phyloP scores from a whole-genome alignment of 2,113 vertebrate genomes.

The Antechinus flavipes region DNA sequence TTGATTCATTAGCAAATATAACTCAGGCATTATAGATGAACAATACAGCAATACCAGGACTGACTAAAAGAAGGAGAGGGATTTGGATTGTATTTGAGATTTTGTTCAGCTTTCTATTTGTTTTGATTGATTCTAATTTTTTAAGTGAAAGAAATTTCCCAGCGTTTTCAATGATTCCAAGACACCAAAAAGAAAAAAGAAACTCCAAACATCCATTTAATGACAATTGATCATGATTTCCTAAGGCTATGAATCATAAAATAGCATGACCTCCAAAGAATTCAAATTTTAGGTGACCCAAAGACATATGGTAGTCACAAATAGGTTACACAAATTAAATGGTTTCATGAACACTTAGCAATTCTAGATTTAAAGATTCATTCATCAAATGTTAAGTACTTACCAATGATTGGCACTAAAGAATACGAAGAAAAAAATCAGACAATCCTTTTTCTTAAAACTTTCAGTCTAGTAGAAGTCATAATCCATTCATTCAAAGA shows the following conservation, averaged over 20 bases:
- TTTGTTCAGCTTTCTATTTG: too few relatives aligned
- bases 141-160: neutral
- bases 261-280: neutral
- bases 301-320: neutral
- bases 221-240: neutral
- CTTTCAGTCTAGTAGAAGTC: neutral
- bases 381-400: neutral
- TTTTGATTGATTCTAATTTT: neutral
- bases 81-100: neutral
- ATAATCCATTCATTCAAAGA: neutral
- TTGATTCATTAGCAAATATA: neutral
- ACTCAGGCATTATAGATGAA: neutral
- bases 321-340: neutral
- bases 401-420: neutral
- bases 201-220: neutral
- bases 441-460: neutral
- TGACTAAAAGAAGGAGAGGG: neutral
- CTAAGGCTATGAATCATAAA: neutral
- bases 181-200: neutral
- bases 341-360: neutral
- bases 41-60: neutral
- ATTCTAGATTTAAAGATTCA: neutral
- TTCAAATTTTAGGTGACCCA: neutral
- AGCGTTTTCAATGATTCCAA: neutral
- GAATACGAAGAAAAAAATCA: neutral